Conservation (phyloP, 2,888 invertebrate genomes). For the Limulus polyphemus region DNA sequence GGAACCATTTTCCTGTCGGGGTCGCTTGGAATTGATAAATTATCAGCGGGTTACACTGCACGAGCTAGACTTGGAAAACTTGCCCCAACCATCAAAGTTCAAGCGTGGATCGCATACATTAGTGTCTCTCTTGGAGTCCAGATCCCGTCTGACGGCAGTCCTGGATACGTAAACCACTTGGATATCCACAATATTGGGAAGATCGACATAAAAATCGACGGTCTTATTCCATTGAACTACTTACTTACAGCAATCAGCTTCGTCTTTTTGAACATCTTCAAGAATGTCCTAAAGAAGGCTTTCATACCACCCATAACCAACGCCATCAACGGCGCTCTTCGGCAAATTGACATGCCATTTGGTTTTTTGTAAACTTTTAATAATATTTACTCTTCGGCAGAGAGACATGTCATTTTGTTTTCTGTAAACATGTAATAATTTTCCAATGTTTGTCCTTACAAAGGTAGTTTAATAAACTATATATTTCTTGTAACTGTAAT, state of each 20-base stretch:
- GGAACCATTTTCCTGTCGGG: background rate
- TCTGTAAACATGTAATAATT: no score
- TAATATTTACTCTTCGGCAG: no score
- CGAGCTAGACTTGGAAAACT: background rate
- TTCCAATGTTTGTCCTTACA: no score
- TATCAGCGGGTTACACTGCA: background rate
- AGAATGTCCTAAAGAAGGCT: background rate
- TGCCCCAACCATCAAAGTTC: background rate
- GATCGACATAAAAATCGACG: background rate
- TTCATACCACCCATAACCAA: background rate
- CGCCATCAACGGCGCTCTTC: background rate
- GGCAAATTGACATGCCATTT: no score
- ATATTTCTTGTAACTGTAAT: no score
- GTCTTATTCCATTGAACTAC: background rate
- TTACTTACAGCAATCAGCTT: background rate
- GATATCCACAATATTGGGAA: background rate
- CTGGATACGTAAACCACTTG: background rate
- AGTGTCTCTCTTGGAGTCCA: background rate
- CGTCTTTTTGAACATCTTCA: background rate
- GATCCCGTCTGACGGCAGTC: background rate
- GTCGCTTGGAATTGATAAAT: background rate
- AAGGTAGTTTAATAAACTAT: no score
- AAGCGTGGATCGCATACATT: background rate
- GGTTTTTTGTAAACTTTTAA: no score
- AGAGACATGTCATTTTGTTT: no score